phyloP scores from a whole-genome alignment of 2,888 invertebrate species.

The Agriopis marginaria region DNA sequence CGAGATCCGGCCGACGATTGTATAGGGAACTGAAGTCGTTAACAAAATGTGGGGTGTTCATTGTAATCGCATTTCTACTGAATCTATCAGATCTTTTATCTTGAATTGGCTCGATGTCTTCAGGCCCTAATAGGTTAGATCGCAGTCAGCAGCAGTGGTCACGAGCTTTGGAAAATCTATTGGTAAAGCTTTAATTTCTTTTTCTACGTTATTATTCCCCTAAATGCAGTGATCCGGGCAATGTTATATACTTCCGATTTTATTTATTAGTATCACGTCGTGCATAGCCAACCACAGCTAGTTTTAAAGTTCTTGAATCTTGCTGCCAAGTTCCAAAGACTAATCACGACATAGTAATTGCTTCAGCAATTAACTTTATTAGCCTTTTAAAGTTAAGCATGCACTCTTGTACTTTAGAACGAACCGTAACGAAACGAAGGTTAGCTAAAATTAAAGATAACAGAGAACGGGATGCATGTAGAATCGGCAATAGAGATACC shows the following conservation, averaged over 20 bases:
- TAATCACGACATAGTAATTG: constrained; percentile 13
- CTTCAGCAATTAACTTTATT: constrained; percentile 17
- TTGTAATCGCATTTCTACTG: constrained; percentile 43
- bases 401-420: background rate
- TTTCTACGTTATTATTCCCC: background rate
- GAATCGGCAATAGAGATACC: constrained; percentile 29
- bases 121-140: constrained; percentile 12
- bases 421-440: constrained; percentile 18
- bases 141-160: constrained; percentile 9
- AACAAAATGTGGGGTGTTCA: constrained; percentile 54
- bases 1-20: constrained; percentile 70
- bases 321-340: constrained; percentile 10
- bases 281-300: background rate
- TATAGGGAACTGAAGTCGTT: constrained; percentile 65
- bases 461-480: constrained; percentile 22
- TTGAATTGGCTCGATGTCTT: constrained; percentile 19
- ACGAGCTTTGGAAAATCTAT: constrained; percentile 15
- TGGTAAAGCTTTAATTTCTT: background rate
- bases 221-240: background rate
- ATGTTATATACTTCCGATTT: background rate
- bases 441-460: constrained; percentile 31
- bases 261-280: too few relatives aligned
- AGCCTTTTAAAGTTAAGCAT: constrained; percentile 15
- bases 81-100: constrained; percentile 35
- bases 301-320: background rate